phyloP scores from a whole-genome alignment of 2,888 invertebrate genomes.

The Thymelicus acteon region DNA sequence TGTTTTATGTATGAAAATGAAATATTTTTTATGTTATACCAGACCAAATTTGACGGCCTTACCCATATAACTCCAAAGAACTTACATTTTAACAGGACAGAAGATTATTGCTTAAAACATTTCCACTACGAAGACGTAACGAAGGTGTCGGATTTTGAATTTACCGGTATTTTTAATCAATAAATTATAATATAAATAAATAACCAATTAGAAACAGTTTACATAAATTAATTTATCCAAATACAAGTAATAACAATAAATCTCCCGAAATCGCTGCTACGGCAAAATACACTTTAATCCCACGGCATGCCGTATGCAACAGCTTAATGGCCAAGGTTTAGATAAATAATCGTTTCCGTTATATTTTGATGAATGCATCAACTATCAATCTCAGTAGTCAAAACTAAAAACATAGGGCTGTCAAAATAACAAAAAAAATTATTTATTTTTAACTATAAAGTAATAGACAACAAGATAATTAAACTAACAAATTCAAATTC shows the following conservation, averaged over 20 bases:
- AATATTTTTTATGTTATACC: too few relatives aligned
- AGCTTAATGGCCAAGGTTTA: constrained; percentile 3
- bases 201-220: not conserved
- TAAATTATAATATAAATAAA: not conserved
- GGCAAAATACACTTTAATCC: constrained; percentile 7
- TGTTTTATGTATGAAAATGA: too few relatives aligned
- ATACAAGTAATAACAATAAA: not conserved
- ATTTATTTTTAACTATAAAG: not conserved
- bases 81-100: too few relatives aligned
- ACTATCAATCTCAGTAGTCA: constrained; percentile 44
- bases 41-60: too few relatives aligned
- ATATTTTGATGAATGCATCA: constrained; percentile 26
- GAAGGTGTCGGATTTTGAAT: too few relatives aligned
- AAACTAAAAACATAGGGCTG: constrained; percentile 22
- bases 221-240: not conserved
- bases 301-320: constrained; percentile 1
- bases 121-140: too few relatives aligned
- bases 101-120: too few relatives aligned
- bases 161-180: too few relatives aligned
- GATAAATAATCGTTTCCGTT: constrained; percentile 33
- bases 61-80: too few relatives aligned
- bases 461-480: too few relatives aligned
- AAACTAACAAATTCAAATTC: too few relatives aligned
- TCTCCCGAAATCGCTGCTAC: not conserved
- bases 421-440: not conserved